A percentile compares a stretch with the other conserved stretches of the same genome.
Evolutionary conservation across 2,113 vertebrate genomes (phyloP).

Genomic region (Dolichotis patagonum): DNA sequence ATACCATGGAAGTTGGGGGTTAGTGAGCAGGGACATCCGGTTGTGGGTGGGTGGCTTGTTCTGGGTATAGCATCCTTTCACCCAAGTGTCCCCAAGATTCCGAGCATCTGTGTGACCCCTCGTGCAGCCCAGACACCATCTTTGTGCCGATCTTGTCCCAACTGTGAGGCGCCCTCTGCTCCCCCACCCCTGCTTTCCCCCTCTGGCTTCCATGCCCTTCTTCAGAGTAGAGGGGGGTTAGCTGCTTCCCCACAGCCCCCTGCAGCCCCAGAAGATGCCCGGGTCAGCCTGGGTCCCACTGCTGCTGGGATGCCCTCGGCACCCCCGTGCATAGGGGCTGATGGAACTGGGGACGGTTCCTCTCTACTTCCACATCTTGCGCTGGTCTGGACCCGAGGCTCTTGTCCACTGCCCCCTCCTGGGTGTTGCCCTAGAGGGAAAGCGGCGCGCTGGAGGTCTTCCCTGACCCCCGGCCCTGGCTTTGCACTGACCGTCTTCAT

Average conservation of each 20-base stretch:
- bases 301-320: not conserved
- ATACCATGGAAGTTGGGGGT: not conserved
- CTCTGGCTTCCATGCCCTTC: not conserved
- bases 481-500: not conserved
- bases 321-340: not conserved
- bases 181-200: not conserved
- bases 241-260: not conserved
- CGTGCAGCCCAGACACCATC: too few species aligned
- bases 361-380: not conserved
- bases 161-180: not conserved
- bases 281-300: not conserved
- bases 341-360: not conserved
- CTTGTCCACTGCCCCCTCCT: not conserved
- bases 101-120: not conserved
- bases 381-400: not conserved
- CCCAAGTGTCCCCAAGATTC: not conserved
- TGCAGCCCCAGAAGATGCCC: not conserved
- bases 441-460: not conserved
- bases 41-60: not conserved
- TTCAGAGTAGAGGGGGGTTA: not conserved
- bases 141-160: not conserved
- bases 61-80: not conserved
- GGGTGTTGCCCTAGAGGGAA: not conserved
- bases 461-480: not conserved
- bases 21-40: not conserved